Conservation (phyloP, 2,797 vertebrate species). For the Urosaurus nigricauda region DNA sequence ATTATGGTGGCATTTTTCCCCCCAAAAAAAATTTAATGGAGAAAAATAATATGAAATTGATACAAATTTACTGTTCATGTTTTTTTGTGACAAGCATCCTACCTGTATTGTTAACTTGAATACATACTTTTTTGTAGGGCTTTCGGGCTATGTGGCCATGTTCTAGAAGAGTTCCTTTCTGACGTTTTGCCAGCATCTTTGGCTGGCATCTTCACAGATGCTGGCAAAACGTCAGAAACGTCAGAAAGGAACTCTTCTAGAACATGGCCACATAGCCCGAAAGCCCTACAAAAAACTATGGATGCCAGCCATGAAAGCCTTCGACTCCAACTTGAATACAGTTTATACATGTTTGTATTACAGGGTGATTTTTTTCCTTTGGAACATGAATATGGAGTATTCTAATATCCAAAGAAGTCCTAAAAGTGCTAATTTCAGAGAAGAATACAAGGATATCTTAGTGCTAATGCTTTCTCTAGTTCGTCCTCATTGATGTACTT, state of each 20-base stretch:
- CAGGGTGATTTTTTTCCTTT: background rate
- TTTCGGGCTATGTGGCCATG: no score
- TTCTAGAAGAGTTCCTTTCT: no score
- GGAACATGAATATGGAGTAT: background rate
- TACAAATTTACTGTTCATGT: background rate
- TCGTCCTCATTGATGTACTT: background rate
- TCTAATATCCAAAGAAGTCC: background rate
- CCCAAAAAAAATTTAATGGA: no score
- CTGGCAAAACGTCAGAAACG: no score
- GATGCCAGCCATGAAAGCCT: no score
- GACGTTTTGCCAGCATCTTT: no score
- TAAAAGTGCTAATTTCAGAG: background rate
- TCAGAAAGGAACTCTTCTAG: no score
- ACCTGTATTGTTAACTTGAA: no score
- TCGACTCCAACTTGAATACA: background rate
- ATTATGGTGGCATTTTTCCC: background rate
- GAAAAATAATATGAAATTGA: slow-evolving; percentile 4
- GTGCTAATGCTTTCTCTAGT: background rate
- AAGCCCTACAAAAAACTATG: no score
- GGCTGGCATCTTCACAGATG: no score
- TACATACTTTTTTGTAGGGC: background rate
- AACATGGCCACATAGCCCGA: no score
- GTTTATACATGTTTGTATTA: background rate
- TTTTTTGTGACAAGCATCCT: background rate
- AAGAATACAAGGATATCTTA: background rate